Evolutionary conservation across 2,797 vertebrate species (phyloP), one percentile per base, ranked within the genome.

Genomic region (Sebastes iracundus): DNA sequence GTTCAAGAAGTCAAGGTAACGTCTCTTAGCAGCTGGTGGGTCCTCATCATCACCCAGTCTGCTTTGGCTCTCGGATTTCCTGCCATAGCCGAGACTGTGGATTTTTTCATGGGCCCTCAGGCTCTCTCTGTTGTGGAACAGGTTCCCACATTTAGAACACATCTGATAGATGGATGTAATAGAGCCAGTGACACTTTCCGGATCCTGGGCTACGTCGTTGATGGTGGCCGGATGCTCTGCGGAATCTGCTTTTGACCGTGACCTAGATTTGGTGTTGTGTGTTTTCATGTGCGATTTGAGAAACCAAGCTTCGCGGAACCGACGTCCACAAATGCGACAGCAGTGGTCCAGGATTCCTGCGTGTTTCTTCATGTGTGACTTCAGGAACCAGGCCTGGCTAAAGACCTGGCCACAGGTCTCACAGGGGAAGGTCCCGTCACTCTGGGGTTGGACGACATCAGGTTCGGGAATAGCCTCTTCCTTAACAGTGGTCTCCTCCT

Each of bases 221-320:
- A 99, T 98, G 80, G 98, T 99, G 85, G 96, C 96, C 5, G 97
- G 92, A 58, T 93, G 95, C 73, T 98, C 97, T 35, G 92, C 69
- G 9, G 87, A 70, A 46, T 98, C 97, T 1, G 81, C 89, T 91
- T 94, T 96, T 20, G 96, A 96, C 89, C 95, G 96, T 89, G 93
- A 96, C 68, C 94, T 96, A 0, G 95, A 90, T 92, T 93, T 96
- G 63, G 97, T 96, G 84, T 96, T 96, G 0, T 99, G 98, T 0
- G 97, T 97, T 94, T 98, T 99, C 98, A 99, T 99, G 88, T 99
- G 98, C 84, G 97, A 98, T 93, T 99, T 99, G 46, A 99, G 97
- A 85, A 99, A 99, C 98, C 98, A 99, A 18, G 97, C 97, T 90
- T 99, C 97, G 1, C 98, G 97, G 95, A 99, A 99, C 38, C 97